Conservation (phyloP, 1,140 invertebrate genomes). For the Sitobion miscanthi region DNA sequence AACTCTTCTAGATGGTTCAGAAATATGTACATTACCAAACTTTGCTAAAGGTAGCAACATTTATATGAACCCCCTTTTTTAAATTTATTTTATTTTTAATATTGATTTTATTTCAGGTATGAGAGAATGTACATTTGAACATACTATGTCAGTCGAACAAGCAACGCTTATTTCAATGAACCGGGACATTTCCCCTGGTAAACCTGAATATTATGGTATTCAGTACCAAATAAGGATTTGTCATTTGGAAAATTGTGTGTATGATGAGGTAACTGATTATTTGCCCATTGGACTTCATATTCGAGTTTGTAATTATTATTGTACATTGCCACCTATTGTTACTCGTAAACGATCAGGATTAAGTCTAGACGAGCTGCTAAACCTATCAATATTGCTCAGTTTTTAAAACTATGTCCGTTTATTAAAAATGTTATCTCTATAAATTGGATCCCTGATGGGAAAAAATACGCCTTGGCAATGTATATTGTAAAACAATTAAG, state of each 20-base stretch:
- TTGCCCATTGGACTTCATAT: slow-evolving; percentile 20
- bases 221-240: slow-evolving; percentile 16
- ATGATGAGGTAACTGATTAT: slow-evolving; percentile 34
- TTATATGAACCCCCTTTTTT: not conserved
- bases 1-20: slow-evolving; percentile 70
- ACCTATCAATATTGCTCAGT: slow-evolving; percentile 92
- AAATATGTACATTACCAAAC: not conserved
- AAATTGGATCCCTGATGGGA: slow-evolving; percentile 85
- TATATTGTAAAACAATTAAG: slow-evolving; percentile 87
- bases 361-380: slow-evolving; percentile 94
- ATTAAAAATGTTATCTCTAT: slow-evolving; percentile 84
- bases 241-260: not conserved
- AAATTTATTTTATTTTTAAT: not conserved
- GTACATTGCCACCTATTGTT: not conserved
- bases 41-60: not conserved
- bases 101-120: not conserved
- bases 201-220: not conserved
- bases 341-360: slow-evolving; percentile 94
- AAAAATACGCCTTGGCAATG: slow-evolving; percentile 82
- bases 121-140: not conserved
- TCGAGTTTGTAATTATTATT: not conserved
- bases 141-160: not conserved
- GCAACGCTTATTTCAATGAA: not conserved
- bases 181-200: slow-evolving; percentile 14
- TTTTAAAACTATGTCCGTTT: slow-evolving; percentile 88